Percentiles rank a stretch among this genome's conserved stretches.
phyloP scores from a whole-genome alignment of 2,797 vertebrate genomes.

The Lagodon rhomboides region DNA sequence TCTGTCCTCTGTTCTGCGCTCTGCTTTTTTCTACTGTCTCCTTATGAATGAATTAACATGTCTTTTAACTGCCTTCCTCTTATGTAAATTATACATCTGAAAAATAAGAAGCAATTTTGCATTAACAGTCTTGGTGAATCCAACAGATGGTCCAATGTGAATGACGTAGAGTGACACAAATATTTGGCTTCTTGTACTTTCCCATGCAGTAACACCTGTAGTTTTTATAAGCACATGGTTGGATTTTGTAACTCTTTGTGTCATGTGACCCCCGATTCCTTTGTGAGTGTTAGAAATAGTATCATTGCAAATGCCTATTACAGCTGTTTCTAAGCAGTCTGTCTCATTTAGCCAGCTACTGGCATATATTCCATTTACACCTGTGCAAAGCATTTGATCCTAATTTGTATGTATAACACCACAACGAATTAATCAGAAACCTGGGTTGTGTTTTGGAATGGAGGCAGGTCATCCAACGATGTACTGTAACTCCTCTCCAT shows the following conservation, averaged over 20 bases:
- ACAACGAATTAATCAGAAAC: constrained; percentile 28
- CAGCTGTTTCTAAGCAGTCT: constrained; percentile 23
- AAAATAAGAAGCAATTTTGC: not conserved
- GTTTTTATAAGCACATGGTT: constrained; percentile 35
- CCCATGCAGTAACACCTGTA: constrained; percentile 24
- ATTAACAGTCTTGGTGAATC: constrained; percentile 22
- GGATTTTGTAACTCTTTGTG: constrained; percentile 6
- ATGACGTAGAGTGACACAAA: not conserved
- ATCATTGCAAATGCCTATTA: constrained; percentile 5
- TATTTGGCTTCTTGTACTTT: constrained; percentile 22
- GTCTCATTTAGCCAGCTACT: constrained; percentile 26
- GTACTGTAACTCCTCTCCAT: constrained; percentile 76
- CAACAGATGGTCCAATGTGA: constrained; percentile 1
- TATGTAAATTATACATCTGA: constrained; percentile 19
- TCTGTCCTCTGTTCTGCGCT: constrained; percentile 59
- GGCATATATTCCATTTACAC: constrained; percentile 28
- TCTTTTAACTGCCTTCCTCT: constrained; percentile 34
- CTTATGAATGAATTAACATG: constrained; percentile 50
- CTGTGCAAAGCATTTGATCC: constrained; percentile 40
- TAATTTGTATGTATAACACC: constrained; percentile 70
- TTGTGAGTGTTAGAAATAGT: constrained; percentile 20
- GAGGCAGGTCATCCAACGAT: constrained; percentile 38
- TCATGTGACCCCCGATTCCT: constrained; percentile 48
- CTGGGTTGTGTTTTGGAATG: constrained; percentile 34
- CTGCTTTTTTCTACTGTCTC: constrained; percentile 60